Evolutionary conservation across 2,113 vertebrate genomes (phyloP).

Genomic region (Carassius gibelio): DNA sequence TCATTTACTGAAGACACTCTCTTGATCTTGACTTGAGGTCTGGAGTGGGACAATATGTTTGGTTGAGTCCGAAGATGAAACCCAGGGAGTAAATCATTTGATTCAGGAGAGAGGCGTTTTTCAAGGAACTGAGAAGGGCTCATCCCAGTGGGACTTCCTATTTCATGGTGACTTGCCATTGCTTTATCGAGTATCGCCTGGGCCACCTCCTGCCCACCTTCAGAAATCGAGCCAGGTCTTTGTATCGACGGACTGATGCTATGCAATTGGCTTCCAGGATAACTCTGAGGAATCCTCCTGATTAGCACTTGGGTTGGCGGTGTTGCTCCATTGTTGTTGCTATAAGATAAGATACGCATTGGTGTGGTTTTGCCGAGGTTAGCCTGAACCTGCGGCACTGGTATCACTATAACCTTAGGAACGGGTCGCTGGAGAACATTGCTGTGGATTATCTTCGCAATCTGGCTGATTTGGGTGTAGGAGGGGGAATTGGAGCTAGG

Average conservation of each 20-base stretch:
- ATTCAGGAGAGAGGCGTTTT: slow-evolving; percentile 47
- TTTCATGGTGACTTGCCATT: slow-evolving; percentile 62
- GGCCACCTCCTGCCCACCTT: slow-evolving; percentile 48
- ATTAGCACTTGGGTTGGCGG: slow-evolving; percentile 49
- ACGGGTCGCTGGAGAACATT: slow-evolving; percentile 57
- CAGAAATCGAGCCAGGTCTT: slow-evolving; percentile 38
- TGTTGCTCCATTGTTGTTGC: slow-evolving; percentile 47
- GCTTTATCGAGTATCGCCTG: slow-evolving; percentile 69
- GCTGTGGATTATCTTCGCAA: slow-evolving; percentile 74
- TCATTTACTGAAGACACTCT: slow-evolving; percentile 65
- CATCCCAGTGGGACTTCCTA: slow-evolving; percentile 51
- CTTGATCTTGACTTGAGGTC: slow-evolving; percentile 70
- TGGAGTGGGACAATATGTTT: slow-evolving; percentile 45
- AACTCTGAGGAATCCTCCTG: slow-evolving; percentile 37
- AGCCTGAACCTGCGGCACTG: slow-evolving; percentile 26
- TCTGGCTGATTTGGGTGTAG: slow-evolving; percentile 73
- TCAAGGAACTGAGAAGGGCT: slow-evolving; percentile 50
- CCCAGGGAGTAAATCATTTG: background rate
- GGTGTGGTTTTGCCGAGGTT: slow-evolving; percentile 14
- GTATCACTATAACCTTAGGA: slow-evolving; percentile 64
- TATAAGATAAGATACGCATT: slow-evolving; percentile 51
- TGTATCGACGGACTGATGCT: background rate
- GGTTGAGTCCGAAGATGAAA: slow-evolving; percentile 26
- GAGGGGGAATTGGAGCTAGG: slow-evolving; percentile 66
- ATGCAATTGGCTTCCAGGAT: slow-evolving; percentile 11